These are phyloP conservation scores for Fundulus diaphanus DNA, from an alignment of 2,797 vertebrate species.

Conservation along the genomic window DNA sequence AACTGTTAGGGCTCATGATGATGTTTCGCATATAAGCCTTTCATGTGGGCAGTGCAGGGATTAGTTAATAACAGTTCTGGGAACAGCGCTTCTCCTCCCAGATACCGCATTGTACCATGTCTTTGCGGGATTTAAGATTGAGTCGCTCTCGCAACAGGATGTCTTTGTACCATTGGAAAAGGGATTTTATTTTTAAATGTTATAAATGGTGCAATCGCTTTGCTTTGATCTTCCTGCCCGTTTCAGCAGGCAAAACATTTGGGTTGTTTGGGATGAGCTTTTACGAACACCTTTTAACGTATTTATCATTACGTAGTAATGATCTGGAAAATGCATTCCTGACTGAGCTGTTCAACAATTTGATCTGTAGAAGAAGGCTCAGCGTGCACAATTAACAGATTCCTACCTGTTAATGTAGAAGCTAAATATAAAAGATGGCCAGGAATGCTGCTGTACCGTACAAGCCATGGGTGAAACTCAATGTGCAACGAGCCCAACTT, in stretches of 20 bases:
- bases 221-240: slow-evolving; percentile 1
- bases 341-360: background rate
- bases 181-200: slow-evolving; percentile 20
- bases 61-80: slow-evolving; percentile 2
- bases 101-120: slow-evolving; percentile 1
- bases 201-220: slow-evolving; percentile 13
- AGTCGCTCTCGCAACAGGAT: background rate
- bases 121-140: slow-evolving; percentile 9
- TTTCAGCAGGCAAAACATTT: slow-evolving; percentile 7
- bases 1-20: slow-evolving; percentile 13
- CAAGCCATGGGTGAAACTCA: background rate
- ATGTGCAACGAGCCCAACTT: background rate
- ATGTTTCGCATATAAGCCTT: slow-evolving; percentile 17
- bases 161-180: slow-evolving; percentile 18
- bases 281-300: background rate
- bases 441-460: background rate
- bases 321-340: slow-evolving; percentile 2
- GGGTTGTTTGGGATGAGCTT: background rate
- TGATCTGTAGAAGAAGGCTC: slow-evolving; percentile 9
- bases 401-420: background rate
- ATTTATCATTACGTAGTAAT: slow-evolving; percentile 23
- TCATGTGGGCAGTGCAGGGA: slow-evolving; percentile 25
- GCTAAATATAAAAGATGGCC: background rate
- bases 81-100: slow-evolving; percentile 7
- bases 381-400: background rate